Evolutionary conservation across 2,113 vertebrate species (phyloP).

Genomic region (Rostratula benghalensis): DNA sequence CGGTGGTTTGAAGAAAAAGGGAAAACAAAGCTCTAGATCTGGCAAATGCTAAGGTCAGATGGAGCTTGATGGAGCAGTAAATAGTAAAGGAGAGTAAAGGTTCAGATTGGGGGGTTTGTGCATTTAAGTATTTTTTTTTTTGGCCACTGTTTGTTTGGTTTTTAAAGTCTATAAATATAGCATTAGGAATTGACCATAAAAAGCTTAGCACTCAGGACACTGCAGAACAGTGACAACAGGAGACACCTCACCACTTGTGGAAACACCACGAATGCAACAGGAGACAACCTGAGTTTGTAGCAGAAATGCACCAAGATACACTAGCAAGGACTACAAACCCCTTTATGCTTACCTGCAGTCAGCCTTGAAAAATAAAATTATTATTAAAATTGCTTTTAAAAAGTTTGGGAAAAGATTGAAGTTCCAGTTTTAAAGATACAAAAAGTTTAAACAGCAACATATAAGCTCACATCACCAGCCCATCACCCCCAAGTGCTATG

Average conservation of each 20-base stretch:
- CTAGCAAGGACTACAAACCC: background rate
- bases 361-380: background rate
- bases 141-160: background rate
- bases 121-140: background rate
- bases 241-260: background rate
- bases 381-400: background rate
- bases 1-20: background rate
- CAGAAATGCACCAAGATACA: fast-evolving
- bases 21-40: background rate
- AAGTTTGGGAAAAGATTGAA: background rate
- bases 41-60: background rate
- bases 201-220: background rate
- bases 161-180: background rate
- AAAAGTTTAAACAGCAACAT: background rate
- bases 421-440: background rate
- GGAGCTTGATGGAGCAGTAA: background rate
- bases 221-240: background rate
- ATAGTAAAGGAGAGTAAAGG: background rate
- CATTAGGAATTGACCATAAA: background rate
- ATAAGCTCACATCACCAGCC: background rate
- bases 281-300: background rate
- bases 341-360: background rate
- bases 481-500: background rate
- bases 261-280: background rate
- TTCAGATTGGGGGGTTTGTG: background rate